Evolutionary conservation across 2,113 vertebrate genomes (phyloP).

Genomic region (Pontoporia blainvillei): DNA sequence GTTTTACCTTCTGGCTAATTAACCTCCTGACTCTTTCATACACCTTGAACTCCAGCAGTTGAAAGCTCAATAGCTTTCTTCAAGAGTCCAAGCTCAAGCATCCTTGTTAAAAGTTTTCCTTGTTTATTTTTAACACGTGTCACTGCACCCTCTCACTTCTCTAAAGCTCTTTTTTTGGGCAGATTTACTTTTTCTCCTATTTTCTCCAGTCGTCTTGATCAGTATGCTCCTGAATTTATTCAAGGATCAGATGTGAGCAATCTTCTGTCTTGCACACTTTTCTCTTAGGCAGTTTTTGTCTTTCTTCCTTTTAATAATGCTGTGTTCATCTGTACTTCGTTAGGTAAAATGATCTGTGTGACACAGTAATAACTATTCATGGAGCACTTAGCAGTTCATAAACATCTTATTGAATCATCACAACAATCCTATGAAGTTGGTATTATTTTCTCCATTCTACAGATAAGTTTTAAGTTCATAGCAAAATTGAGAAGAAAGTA

Average conservation of each 20-base stretch:
- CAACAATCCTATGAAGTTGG: not conserved
- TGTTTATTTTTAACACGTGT: not conserved
- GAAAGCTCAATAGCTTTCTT: not conserved
- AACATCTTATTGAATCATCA: not conserved
- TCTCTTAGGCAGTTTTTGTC: not conserved
- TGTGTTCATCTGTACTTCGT: not conserved
- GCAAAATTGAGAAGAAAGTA: too few species aligned
- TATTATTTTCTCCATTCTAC: not conserved
- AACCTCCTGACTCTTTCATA: not conserved
- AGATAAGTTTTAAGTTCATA: not conserved
- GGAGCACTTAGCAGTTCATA: not conserved
- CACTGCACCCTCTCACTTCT: not conserved
- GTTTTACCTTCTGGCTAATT: slow-evolving; percentile 12
- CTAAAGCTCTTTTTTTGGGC: not conserved
- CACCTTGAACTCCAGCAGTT: not conserved
- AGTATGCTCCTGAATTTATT: not conserved
- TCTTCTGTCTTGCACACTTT: not conserved
- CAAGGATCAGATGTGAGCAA: not conserved
- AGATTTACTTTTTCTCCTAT: not conserved
- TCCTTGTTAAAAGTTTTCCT: not conserved
- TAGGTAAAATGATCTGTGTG: not conserved
- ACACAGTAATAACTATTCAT: not conserved
- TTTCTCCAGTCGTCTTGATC: not conserved
- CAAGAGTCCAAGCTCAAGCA: not conserved
- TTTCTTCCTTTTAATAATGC: not conserved